Percentiles rank a stretch among this genome's conserved stretches.
These are phyloP conservation scores for Alentia gelatinosa DNA, from an alignment of 2,888 invertebrate species.

Conservation along the genomic window DNA sequence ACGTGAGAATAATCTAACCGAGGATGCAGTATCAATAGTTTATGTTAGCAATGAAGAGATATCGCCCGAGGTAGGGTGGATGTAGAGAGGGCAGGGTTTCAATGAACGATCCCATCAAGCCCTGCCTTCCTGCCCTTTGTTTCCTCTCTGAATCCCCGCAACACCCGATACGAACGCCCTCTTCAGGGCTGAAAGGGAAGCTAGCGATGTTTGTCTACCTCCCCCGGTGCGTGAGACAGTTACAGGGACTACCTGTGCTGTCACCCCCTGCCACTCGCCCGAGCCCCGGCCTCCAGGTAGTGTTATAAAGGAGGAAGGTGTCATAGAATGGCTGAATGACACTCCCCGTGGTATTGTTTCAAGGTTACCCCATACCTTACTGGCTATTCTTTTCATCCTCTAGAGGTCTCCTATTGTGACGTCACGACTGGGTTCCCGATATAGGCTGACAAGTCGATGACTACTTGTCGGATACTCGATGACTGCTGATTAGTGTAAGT, in stretches of 20 bases:
- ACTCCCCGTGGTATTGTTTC: neutral
- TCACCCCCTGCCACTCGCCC: neutral
- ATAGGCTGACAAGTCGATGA: conserved; percentile 37
- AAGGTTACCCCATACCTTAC: conserved; percentile 19
- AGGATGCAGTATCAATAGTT: neutral
- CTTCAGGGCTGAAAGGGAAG: neutral
- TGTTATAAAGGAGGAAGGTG: neutral
- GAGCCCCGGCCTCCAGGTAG: neutral
- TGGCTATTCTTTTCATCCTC: neutral
- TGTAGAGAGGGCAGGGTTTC: conserved; percentile 2
- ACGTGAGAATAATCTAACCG: neutral
- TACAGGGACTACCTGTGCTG: neutral
- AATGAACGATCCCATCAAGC: neutral
- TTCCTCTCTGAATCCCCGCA: neutral
- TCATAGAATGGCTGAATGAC: neutral
- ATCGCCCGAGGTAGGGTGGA: neutral
- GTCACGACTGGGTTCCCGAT: neutral
- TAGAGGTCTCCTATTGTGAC: conserved; percentile 3
- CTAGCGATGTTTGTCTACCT: conserved; percentile 10
- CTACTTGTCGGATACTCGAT: conserved; percentile 30
- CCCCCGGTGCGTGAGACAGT: neutral
- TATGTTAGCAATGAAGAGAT: conserved; percentile 3
- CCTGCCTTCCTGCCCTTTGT: conserved; percentile 4
- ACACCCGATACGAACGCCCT: conserved; percentile 10
- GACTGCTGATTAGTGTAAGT: conserved; percentile 36